These are phyloP conservation scores for Dolichallabes microphthalmus DNA, from an alignment of 2,113 vertebrate species.

Conservation along the genomic window DNA sequence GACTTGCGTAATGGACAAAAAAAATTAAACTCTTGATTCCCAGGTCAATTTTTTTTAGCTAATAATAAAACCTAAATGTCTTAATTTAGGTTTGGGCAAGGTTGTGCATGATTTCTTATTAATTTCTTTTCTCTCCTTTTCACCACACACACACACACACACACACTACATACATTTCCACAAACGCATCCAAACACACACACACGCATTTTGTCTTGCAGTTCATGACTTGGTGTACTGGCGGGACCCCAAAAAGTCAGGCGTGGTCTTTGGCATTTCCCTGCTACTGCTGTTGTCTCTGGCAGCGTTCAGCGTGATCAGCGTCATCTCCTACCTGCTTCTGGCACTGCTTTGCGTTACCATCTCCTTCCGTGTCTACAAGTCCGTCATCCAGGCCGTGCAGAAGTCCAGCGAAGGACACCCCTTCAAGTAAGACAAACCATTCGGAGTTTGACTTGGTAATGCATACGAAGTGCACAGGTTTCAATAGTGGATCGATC, in stretches of 20 bases:
- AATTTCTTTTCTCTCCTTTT: not conserved
- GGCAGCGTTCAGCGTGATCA: conserved; percentile 91
- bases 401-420: conserved; percentile 89
- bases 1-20: conserved; percentile 59
- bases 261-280: conserved; percentile 81
- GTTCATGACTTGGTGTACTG: conserved; percentile 86
- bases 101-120: not conserved
- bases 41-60: not conserved
- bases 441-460: not conserved
- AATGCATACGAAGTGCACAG: not conserved
- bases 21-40: conserved; percentile 12
- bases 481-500: not conserved
- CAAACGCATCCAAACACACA: not conserved
- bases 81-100: not conserved
- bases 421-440: conserved; percentile 84
- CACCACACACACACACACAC: not conserved
- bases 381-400: conserved; percentile 87
- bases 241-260: conserved; percentile 86
- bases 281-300: conserved; percentile 87
- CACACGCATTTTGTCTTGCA: conserved; percentile 55
- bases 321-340: conserved; percentile 86
- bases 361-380: conserved; percentile 90
- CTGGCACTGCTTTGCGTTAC: conserved; percentile 89
- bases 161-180: not conserved
- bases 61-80: not conserved